Base-by-base conservation (phyloP, 2,888 invertebrate genomes). In the Dryobotodes eremita region DNA sequence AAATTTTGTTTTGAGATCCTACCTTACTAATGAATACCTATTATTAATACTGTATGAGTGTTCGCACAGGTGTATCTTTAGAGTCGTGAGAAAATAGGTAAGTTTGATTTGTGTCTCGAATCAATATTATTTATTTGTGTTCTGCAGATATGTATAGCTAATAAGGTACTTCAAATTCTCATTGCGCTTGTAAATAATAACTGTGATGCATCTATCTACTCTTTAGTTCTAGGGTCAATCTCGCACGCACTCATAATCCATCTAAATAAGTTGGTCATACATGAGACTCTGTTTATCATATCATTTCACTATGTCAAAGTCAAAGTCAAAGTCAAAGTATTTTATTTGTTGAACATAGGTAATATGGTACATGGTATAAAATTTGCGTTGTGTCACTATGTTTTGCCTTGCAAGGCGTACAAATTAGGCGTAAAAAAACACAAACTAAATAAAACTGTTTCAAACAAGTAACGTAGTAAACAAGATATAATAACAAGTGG, bases 1-100 rank as follows among this genome's bases (percentile, higher is more conserved):
- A 72, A 75, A 83, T 83, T 75, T 73, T 50, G 68, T 83, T 82
- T 75, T 50, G 53, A 75, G 83, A 62, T 26, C 65, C 71, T 55
- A 71, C 73, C 64, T 72, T 65, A 46, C 46, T 10, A 53, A 20
- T 75, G 66, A 70, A 73, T 82, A 64, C 36, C 17, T 69, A 42
- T 64, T 17, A 74, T 36, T 36, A 42, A 46, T 61, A 26, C 3
- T 79, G 26, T 57, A 48, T 15, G 7, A 64, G 6, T 57, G 20
- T 68, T 73, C 66, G 42, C 53, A 55, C 50, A 68, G n/a, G 17
- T 79, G 46, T 53, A 46, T 53, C 13, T 61, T 55, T n/a, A 31
- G 15, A 26, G 11, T 10, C 53, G 55, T 83, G 75, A 26, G 59
- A 75, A 75, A 36, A 36, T 31, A 0, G 13, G 1, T 36, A 46